Evolutionary conservation across 53 echinoderm and acorn worm genomes (phyloP), one percentile per base, ranked within the genome.

Genomic region (Apostichopus leukothele): DNA sequence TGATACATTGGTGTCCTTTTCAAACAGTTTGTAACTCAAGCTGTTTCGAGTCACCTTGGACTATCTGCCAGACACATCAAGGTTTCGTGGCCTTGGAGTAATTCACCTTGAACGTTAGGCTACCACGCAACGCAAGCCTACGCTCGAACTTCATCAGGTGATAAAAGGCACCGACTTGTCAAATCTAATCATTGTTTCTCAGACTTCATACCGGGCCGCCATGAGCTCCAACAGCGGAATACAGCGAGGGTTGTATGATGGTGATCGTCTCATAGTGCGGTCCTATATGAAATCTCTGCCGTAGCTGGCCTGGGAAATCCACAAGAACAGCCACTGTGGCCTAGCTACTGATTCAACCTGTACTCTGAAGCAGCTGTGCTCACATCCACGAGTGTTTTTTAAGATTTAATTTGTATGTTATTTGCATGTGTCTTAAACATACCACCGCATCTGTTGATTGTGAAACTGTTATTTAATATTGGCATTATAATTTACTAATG

Each of bases 31-130:
- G 81, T 54, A 81, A 81, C 21, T 81, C 81, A 81, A 81, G 81
- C 81, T 81, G 81, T 81, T 71, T 81, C 23, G 55, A 81, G 55
- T 81, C 81, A 81, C 81, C 81, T 81, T 81, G 55, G 54, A 81
- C 21, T 22, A 81, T 59, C 81, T 81, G 7, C 81, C 54, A 81
- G 81, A 81, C 81, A 22, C 55, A 20, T 81, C 81, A 81, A 7
- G 81, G 81, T 81, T 55, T 81, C 81, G 81, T 81, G 81, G 81
- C 81, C 81, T 81, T 54, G 81, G 54, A 21, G 20, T 81, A 20
- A 53, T 81, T 81, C 81, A 81, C 81, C 81, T 81, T 81, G 20
- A 81, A 81, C 55, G 81, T 81, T 81, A 81, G 81, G 81, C 81
- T 81, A 57, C 53, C 81, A 81, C 25, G 19, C 81, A 81, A 55